Percentiles rank a stretch among this genome's conserved stretches.
Evolutionary conservation across 2,113 vertebrate genomes (phyloP).

Genomic region (Stegastes partitus): DNA sequence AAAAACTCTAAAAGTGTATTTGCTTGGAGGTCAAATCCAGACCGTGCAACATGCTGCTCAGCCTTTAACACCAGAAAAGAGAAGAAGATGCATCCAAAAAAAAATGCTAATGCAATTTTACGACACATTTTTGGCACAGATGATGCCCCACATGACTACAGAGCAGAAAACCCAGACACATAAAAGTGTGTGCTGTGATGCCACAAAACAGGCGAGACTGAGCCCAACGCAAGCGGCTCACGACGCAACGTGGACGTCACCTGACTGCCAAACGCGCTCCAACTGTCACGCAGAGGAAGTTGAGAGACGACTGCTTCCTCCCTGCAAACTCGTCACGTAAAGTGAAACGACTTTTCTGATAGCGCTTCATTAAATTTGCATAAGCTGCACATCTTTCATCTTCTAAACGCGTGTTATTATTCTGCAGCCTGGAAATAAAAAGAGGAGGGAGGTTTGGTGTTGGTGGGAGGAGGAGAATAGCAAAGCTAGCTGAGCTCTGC

Average conservation of each 20-base stretch:
- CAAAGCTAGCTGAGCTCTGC: background rate
- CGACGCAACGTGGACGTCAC: slow-evolving; percentile 47
- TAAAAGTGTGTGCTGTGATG: background rate
- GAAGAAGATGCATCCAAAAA: background rate
- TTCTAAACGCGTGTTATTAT: background rate
- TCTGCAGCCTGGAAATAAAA: background rate
- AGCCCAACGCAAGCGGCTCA: slow-evolving; percentile 9
- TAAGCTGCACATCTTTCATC: background rate
- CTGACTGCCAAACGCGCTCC: background rate
- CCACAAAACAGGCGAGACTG: background rate
- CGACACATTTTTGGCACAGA: background rate
- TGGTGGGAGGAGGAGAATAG: background rate
- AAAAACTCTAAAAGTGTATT: slow-evolving; percentile 34
- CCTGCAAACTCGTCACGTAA: background rate
- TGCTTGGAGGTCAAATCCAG: slow-evolving; percentile 27
- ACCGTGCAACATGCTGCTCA: slow-evolving; percentile 12
- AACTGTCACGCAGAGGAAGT: slow-evolving; percentile 46
- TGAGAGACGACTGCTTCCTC: background rate
- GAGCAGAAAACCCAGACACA: background rate
- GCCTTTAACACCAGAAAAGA: background rate
- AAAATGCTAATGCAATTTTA: background rate
- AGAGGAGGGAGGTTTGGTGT: no score
- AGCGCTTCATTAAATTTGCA: slow-evolving; percentile 7
- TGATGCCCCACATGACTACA: background rate
- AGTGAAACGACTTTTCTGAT: background rate